Conservation (phyloP, 2,797 vertebrate species). For the Pristis pectinata region DNA sequence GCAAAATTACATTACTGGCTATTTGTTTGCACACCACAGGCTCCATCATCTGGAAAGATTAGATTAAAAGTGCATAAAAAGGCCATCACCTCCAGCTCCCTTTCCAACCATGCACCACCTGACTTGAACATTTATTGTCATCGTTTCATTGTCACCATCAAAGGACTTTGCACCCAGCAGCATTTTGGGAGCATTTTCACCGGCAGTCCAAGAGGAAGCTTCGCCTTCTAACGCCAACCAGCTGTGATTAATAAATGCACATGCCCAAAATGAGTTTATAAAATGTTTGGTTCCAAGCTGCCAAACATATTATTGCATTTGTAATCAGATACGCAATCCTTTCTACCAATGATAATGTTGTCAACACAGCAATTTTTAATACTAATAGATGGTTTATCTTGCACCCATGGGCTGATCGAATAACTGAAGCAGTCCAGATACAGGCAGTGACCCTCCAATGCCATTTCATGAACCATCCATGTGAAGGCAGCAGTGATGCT, state of each 20-base stretch:
- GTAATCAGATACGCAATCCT: background rate
- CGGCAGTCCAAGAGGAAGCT: background rate
- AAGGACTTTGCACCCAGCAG: background rate
- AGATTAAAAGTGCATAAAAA: background rate
- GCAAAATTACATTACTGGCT: background rate
- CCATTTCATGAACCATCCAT: background rate
- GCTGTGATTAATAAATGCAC: background rate
- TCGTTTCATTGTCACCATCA: background rate
- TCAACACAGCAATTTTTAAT: background rate
- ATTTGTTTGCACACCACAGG: background rate
- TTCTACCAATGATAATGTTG: background rate
- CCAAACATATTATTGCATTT: background rate
- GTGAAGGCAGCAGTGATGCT: background rate
- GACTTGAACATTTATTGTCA: background rate
- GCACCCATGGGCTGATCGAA: background rate
- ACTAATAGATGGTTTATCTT: background rate
- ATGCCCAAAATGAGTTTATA: background rate
- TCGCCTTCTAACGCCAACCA: background rate
- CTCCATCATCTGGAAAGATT: background rate
- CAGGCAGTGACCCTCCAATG: background rate
- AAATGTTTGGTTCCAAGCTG: background rate
- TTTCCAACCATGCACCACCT: background rate
- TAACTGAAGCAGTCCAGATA: background rate
- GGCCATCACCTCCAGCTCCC: background rate
- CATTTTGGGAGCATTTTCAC: background rate